Evolutionary conservation across 2,113 vertebrate genomes (phyloP), one percentile per base, ranked within the genome.

Genomic region (Toxostoma redivivum): DNA sequence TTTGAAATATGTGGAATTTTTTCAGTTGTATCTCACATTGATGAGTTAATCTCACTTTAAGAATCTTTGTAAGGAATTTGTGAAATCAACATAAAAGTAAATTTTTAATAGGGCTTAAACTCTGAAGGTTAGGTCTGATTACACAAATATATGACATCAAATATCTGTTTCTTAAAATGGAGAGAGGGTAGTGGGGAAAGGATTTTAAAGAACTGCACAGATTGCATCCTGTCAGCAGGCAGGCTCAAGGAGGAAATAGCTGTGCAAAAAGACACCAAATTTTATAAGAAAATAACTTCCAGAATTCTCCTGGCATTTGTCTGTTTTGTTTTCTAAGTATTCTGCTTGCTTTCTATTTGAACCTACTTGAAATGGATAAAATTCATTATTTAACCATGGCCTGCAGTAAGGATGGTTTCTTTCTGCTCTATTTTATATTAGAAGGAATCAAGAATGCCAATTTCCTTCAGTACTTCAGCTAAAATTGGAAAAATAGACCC

Each of bases 401-500:
- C 79, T 84, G 69, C 58, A 90, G 73, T 91, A 89, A 45, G 42
- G 40, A 78, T 25, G 48, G 35, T 81, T 92, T 92, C 45, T 73
- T 90, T 86, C 92, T 96, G 65, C 72, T 95, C 61, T 87, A 90
- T 83, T 97, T 95, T 91, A 96, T 6, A 17, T 82, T 95, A 81
- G 60, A 94, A 97, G 78, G 38, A 86, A 88, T 86, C 38, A 83
- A 96, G 69, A 94, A 96, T 81, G 76, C 94, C 89, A 90, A 88
- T 95, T 96, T 94, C 89, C 65, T 90, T 88, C 57, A 62, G 56
- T 88, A 64, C 82, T 96, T 86, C n/a, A 50, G 61, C 54, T 92
- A 60, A 92, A 95, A 96, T 56, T 83, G 90, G 79, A 91, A 94
- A 96, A 96, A 94, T 53, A 96, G 87, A 81, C 89, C 93, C 88